A percentile compares a stretch with the other conserved stretches of the same genome.
Evolutionary conservation across 1,140 invertebrate genomes (phyloP).

Genomic region (Drosophila orena): DNA sequence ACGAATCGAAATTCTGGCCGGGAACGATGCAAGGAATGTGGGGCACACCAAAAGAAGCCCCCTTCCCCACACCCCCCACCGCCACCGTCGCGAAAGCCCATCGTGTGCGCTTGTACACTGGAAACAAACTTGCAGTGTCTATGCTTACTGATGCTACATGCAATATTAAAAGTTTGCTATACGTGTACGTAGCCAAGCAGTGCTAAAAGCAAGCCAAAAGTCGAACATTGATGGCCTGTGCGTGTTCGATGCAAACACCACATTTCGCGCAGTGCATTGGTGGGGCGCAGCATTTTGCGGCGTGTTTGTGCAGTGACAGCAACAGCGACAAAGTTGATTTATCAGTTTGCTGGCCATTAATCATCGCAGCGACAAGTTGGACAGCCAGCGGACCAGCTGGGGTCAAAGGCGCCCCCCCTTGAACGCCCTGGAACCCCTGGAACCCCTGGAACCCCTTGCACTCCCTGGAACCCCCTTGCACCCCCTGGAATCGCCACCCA

Average conservation of each 20-base stretch:
- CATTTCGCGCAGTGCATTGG: slow-evolving; percentile 17
- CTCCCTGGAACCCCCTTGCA: background rate
- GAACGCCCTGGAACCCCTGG: background rate
- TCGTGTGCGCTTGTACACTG: slow-evolving; percentile 8
- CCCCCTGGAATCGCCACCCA: slow-evolving; percentile 1
- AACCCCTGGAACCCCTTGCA: background rate
- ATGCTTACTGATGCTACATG: background rate
- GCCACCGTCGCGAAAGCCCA: background rate
- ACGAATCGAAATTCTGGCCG: slow-evolving; percentile 65
- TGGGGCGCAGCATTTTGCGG: slow-evolving; percentile 74
- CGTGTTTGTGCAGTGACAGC: slow-evolving; percentile 83
- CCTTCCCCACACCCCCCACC: background rate
- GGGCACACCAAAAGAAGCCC: slow-evolving; percentile 26
- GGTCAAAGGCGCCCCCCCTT: slow-evolving; percentile 56
- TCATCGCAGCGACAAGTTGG: slow-evolving; percentile 82
- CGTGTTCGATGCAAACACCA: no score
- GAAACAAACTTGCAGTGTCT: background rate
- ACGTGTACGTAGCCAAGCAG: no score
- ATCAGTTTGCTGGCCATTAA: slow-evolving; percentile 83
- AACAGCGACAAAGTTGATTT: slow-evolving; percentile 83
- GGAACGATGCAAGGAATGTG: slow-evolving; percentile 48
- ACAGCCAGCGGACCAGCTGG: slow-evolving; percentile 80
- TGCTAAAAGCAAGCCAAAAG: no score
- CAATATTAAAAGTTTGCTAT: background rate
- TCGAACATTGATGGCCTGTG: no score